Base-by-base conservation (phyloP, 2,888 invertebrate genomes). In the Lottia scabra region DNA sequence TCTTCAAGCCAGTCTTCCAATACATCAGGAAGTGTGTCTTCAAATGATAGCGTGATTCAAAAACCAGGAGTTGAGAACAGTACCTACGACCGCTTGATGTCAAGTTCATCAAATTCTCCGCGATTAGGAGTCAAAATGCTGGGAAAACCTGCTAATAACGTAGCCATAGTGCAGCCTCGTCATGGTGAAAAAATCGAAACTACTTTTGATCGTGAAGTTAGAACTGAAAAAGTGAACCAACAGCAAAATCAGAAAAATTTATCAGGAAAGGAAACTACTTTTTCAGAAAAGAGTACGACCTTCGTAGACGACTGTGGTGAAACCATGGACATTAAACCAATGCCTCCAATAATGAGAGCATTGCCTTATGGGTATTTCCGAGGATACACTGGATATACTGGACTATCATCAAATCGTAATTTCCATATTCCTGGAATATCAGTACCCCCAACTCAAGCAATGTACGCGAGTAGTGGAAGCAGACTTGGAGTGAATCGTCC, bases 271-370 rank as follows among this genome's bases (percentile, higher is more conserved):
- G 83, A 84, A 70, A 84, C 83, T 2, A 81, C 82, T 15, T 82
- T 84, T 70, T 76, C 82, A n/a, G 83, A 83, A 62, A 84, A 88
- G 74, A 94, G 94, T 82, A 93, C 94, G 67, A 84, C 86, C 15
- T 85, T 87, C 68, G 83, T 85, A 65, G 88, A 87, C 67, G 88
- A 88, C 75, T 83, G 86, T 30, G 94, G 93, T 78, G 93, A 93
- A 67, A 91, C 91, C 2, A 91, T 93, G 85, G 93, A 94, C 82
- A 94, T 96, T 16, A 93, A 96, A 89, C 97, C 98, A 0, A 98
- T 98, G 97, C 93, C 96, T 80, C 97, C 97, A 0, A 91, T 97
- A 26, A 85, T 89, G 66, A 78, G 90, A 48, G 83, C 85, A n/a
- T 77, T 85, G 79, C 85, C 85, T 45, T 86, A 86, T 75, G 81